phyloP scores from a whole-genome alignment of 2,797 vertebrate species.

The Mycteria americana region DNA sequence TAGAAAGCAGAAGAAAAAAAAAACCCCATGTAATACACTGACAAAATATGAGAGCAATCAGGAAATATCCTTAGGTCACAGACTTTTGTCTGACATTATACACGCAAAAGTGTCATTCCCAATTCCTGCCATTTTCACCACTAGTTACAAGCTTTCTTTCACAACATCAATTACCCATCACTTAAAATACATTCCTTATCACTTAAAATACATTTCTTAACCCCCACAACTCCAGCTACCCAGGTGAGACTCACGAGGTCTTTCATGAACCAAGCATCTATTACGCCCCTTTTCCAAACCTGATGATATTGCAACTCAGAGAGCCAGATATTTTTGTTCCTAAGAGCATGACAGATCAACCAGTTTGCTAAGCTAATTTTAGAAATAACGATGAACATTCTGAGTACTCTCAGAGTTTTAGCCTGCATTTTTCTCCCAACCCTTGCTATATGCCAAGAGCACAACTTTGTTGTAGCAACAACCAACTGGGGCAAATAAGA shows the following conservation, averaged over 20 bases:
- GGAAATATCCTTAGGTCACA: background rate
- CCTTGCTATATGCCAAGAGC: background rate
- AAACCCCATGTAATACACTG: background rate
- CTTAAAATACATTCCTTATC: background rate
- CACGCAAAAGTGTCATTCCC: background rate
- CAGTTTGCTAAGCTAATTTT: conserved; percentile 1
- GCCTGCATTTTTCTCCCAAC: background rate
- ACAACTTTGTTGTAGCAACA: background rate
- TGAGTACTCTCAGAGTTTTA: background rate
- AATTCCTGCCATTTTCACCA: background rate
- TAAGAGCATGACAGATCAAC: background rate
- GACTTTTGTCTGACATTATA: background rate
- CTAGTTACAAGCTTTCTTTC: background rate
- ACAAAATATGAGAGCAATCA: background rate
- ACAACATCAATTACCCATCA: background rate
- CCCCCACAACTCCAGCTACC: background rate
- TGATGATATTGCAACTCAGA: background rate
- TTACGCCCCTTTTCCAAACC: background rate
- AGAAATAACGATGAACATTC: background rate
- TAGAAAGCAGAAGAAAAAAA: background rate
- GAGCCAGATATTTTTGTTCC: background rate
- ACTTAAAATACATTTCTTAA: background rate
- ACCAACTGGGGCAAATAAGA: background rate
- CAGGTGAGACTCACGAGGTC: background rate
- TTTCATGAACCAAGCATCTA: background rate